Percentiles rank a stretch among this genome's conserved stretches.
Conservation (phyloP, 2,797 vertebrate species). For the Sylvia borin region DNA sequence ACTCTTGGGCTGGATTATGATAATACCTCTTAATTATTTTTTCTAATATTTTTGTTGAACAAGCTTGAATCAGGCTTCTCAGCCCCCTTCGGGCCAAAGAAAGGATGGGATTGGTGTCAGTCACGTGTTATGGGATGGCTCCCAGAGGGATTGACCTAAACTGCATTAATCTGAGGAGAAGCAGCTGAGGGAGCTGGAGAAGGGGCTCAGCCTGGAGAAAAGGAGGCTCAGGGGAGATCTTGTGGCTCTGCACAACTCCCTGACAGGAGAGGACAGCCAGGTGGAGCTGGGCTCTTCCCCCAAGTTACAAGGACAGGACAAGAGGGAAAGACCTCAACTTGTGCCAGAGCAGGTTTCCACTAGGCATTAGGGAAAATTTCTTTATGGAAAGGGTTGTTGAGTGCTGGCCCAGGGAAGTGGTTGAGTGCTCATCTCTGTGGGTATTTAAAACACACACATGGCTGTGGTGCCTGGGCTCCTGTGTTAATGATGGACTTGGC, state of each 20-base stretch:
- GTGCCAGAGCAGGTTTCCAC: background rate
- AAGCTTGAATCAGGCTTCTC: background rate
- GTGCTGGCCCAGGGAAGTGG: background rate
- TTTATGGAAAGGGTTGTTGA: background rate
- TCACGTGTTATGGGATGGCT: accelerated
- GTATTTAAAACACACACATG: accelerated
- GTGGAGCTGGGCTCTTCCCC: background rate
- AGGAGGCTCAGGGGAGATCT: background rate
- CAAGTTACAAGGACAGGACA: background rate
- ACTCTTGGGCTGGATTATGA: background rate
- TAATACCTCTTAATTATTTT: background rate
- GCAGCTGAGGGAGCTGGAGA: background rate
- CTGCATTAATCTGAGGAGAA: background rate
- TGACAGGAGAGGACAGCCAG: accelerated
- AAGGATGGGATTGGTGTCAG: background rate
- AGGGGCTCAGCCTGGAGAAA: background rate
- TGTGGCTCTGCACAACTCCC: accelerated
- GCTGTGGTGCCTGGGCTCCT: accelerated
- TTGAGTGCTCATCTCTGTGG: background rate
- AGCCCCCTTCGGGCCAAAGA: background rate
- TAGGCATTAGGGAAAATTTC: background rate
- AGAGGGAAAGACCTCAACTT: background rate
- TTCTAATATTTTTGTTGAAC: background rate
- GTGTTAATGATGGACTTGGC: background rate
- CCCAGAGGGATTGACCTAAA: background rate